Evolutionary conservation across 1,140 invertebrate species (phyloP).

Genomic region (Drosophila nigromelanica): DNA sequence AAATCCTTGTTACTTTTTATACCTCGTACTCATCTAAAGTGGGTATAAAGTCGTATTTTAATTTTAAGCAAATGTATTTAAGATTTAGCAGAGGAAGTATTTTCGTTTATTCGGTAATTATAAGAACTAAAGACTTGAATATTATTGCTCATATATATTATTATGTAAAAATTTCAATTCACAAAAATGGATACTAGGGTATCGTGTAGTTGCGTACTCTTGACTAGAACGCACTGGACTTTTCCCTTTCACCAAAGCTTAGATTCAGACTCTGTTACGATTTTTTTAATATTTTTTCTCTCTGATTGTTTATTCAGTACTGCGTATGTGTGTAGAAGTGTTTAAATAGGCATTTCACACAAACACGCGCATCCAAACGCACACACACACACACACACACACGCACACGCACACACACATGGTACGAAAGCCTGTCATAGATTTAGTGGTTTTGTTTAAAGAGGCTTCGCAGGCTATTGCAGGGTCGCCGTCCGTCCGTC

Average conservation of each 20-base stretch:
- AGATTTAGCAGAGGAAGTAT: no score
- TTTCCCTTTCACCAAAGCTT: slow-evolving; percentile 54
- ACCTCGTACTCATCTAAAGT: no score
- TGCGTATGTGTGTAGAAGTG: slow-evolving; percentile 39
- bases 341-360: slow-evolving; percentile 65
- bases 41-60: no score
- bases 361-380: neutral
- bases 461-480: slow-evolving; percentile 19
- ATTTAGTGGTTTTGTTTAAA: slow-evolving; percentile 51
- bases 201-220: no score
- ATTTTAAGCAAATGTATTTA: no score
- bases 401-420: neutral
- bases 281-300: slow-evolving; percentile 72
- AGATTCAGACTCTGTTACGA: slow-evolving; percentile 35
- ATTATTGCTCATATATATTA: no score
- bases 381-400: neutral
- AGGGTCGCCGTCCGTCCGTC: slow-evolving; percentile 19
- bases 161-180: no score
- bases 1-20: slow-evolving; percentile 63
- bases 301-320: slow-evolving; percentile 65
- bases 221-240: no score
- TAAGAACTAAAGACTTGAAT: no score
- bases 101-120: no score
- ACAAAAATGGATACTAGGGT: no score
- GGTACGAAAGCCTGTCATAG: neutral